Evolutionary conservation across 2,888 invertebrate species (phyloP).

Genomic region (Mythimna vitellina): DNA sequence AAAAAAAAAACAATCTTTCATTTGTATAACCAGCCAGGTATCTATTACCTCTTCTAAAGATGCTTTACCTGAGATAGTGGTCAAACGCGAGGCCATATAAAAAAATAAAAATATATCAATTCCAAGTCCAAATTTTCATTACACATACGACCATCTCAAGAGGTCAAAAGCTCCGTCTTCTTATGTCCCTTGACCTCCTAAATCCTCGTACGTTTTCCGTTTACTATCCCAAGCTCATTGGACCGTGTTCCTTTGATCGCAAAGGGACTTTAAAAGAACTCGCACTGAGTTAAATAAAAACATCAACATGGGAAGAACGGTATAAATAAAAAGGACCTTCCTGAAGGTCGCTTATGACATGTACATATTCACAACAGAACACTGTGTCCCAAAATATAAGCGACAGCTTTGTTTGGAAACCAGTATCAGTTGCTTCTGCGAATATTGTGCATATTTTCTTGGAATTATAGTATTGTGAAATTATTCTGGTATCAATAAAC

Average conservation of each 20-base stretch:
- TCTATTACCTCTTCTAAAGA: not conserved
- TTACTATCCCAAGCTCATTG: slow-evolving; percentile 66
- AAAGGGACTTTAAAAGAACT: slow-evolving; percentile 66
- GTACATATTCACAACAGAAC: not conserved
- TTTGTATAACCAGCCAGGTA: not conserved
- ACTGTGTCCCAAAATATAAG: no score
- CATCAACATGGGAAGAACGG: slow-evolving; percentile 15
- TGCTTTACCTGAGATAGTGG: no score
- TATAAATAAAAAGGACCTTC: slow-evolving; percentile 35
- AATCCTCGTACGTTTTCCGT: slow-evolving; percentile 72
- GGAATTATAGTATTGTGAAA: no score
- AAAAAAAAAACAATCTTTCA: not conserved
- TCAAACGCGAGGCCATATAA: not conserved
- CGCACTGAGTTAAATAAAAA: slow-evolving; percentile 52
- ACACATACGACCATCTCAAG: slow-evolving; percentile 35
- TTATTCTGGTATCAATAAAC: no score
- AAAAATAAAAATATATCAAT: not conserved
- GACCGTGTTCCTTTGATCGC: slow-evolving; percentile 61
- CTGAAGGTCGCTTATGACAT: slow-evolving; percentile 42
- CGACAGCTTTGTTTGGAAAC: no score
- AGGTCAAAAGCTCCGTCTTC: slow-evolving; percentile 46
- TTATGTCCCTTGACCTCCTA: slow-evolving; percentile 70
- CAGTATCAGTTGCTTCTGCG: no score
- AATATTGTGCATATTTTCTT: no score
- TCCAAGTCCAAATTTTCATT: slow-evolving; percentile 3